Percentiles rank a stretch among this genome's conserved stretches.
These are phyloP conservation scores for Diacarnus erythraeanus DNA, from an alignment of 37 sponge, comb jelly and placozoan genomes.

Conservation along the genomic window DNA sequence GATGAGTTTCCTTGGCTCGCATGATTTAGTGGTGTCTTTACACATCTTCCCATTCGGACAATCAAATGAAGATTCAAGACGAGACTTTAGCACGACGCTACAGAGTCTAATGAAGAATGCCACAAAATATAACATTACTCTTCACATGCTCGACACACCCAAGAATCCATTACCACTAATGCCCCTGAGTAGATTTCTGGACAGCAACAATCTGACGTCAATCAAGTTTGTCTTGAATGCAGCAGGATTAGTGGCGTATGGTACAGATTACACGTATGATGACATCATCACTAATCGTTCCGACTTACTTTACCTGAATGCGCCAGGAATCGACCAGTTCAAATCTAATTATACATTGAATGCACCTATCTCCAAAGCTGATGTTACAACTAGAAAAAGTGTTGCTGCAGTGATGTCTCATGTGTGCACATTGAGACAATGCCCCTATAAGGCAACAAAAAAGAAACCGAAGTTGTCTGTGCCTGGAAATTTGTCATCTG, in stretches of 20 bases:
- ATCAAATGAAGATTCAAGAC: background rate
- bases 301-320: slow-evolving; percentile 28
- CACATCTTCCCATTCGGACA: slow-evolving; percentile 20
- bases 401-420: slow-evolving; percentile 1
- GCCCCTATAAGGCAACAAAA: slow-evolving; percentile 22
- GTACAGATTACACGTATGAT: slow-evolving; percentile 12
- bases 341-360: slow-evolving; percentile 25
- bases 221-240: slow-evolving; percentile 27
- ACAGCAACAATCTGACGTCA: background rate
- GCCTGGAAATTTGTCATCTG: background rate
- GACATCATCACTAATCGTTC: slow-evolving; percentile 6
- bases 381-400: background rate
- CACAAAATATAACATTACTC: slow-evolving; percentile 15
- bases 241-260: slow-evolving; percentile 10
- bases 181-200: slow-evolving; percentile 26
- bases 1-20: slow-evolving; percentile 11
- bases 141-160: slow-evolving; percentile 45
- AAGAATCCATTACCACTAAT: slow-evolving; percentile 38
- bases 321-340: slow-evolving; percentile 40
- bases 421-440: slow-evolving; percentile 27
- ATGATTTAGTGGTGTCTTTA: slow-evolving; percentile 44
- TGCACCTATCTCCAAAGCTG: slow-evolving; percentile 7
- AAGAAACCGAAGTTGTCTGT: background rate
- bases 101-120: slow-evolving; percentile 18
- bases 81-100: slow-evolving; percentile 43